A percentile compares a stretch with the other conserved stretches of the same genome.
Conservation (phyloP, 2,113 vertebrate genomes). For the Brachirus orientalis region DNA sequence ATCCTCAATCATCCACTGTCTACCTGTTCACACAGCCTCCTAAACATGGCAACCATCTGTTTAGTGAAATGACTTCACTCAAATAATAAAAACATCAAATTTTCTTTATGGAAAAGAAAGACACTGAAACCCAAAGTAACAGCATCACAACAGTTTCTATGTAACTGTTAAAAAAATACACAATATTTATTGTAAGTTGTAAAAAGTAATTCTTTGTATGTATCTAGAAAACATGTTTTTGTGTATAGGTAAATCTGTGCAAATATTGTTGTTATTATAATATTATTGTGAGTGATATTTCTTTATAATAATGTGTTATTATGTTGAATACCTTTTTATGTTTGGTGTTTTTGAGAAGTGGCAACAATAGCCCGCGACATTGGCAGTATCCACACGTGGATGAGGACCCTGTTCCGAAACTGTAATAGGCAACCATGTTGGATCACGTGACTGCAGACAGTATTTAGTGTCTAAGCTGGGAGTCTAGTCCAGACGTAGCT, state of each 20-base stretch:
- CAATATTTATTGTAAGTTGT: slow-evolving; percentile 95
- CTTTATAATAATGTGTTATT: slow-evolving; percentile 80
- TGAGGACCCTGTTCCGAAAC: slow-evolving; percentile 35
- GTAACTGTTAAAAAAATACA: slow-evolving; percentile 70
- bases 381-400: slow-evolving; percentile 54
- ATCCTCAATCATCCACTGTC: slow-evolving; percentile 27
- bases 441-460: slow-evolving; percentile 73
- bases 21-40: slow-evolving; percentile 41
- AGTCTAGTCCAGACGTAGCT: slow-evolving; percentile 20
- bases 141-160: slow-evolving; percentile 61
- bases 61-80: slow-evolving; percentile 62
- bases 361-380: slow-evolving; percentile 46
- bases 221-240: slow-evolving; percentile 79
- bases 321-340: slow-evolving; percentile 74
- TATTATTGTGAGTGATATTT: slow-evolving; percentile 80
- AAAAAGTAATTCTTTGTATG: slow-evolving; percentile 87
- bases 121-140: slow-evolving; percentile 61
- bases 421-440: slow-evolving; percentile 42
- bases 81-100: slow-evolving; percentile 34
- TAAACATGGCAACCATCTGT: slow-evolving; percentile 54
- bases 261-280: slow-evolving; percentile 81
- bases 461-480: slow-evolving; percentile 63
- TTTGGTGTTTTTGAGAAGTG: slow-evolving; percentile 71
- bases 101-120: slow-evolving; percentile 42
- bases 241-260: slow-evolving; percentile 85